Conservation (phyloP, 2,888 invertebrate species). For the Diarsia rubi region DNA sequence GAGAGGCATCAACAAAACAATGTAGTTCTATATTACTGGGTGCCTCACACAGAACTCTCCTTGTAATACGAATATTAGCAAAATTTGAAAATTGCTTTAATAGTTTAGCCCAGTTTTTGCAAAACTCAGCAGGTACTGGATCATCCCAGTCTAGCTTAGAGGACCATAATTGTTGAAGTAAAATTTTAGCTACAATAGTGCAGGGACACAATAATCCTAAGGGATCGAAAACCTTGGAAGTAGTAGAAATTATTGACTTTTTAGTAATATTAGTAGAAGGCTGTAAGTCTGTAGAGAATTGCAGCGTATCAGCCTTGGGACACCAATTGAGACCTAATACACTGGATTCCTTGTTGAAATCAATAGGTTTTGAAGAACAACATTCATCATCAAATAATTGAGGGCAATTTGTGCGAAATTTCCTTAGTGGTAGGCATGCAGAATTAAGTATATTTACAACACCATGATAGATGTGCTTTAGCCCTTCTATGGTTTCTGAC, state of each 20-base stretch:
- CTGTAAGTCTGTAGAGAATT: background rate
- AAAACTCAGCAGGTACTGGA: slow-evolving; percentile 4
- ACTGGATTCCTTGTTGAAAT: background rate
- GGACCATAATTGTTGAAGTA: background rate
- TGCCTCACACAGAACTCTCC: background rate
- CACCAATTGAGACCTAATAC: background rate
- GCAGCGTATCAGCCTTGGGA: background rate
- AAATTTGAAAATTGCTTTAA: slow-evolving; percentile 1
- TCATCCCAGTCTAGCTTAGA: slow-evolving; percentile 4
- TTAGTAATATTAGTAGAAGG: background rate
- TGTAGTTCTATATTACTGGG: background rate
- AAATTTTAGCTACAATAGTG: background rate
- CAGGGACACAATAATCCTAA: background rate
- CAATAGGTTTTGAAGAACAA: background rate
- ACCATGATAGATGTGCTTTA: background rate
- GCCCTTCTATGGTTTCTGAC: background rate
- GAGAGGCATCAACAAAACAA: background rate
- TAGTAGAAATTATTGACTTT: background rate
- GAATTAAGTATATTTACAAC: background rate
- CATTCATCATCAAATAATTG: background rate
- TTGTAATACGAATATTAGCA: no score
- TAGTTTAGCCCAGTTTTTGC: background rate
- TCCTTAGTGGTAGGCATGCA: no score
- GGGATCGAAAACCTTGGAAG: background rate
- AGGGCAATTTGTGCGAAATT: background rate